Evolutionary conservation across 2,888 invertebrate genomes (phyloP), one percentile per base, ranked within the genome.

Genomic region (Oasisia sp.): DNA sequence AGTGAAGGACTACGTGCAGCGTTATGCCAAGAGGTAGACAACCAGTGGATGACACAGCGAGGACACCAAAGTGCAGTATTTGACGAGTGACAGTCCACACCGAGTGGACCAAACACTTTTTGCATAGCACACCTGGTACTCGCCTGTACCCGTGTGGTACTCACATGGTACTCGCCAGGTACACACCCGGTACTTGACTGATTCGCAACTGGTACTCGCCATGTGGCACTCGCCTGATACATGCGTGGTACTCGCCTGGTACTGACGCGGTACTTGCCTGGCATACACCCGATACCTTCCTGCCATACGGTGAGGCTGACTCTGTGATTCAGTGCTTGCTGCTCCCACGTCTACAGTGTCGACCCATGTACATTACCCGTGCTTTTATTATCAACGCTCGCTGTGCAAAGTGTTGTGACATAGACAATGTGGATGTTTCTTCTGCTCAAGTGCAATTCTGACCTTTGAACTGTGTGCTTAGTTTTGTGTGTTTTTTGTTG

Each of bases 1-100:
- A 94, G 96, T 96, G 89, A 95, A 94, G 93, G 95, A 95, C 93
- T 96, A 95, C 93, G 96, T 96, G 91, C 95, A 95, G 92, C 94
- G 94, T 90, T 95, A 95, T 93, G 95, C 96, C 56, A 95, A 95
- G 93, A 95, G 95, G 94, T 95, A 95, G 93, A 94, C 32, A 38
- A 14, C n/a, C 27, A 27, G 19, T 74, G 74, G 27, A 74, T 7
- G n/a, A 74, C 74, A 74, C 74, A 74, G 27, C 27, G 27, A 58
- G 0, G n/a, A 74, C 74, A 74, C 74, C 74, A 74, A 74, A 74
- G 74, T 74, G 74, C 74, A 74, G 74, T 74, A 74, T 14, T 74
- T 74, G 74, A 74, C 27, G n/a, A 74, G 27, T 19, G 74, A 7
- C 27, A 19, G 74, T 74, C 74, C 27, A 27, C 74, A 27, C 27